Evolutionary conservation across 2,797 vertebrate species (phyloP).

Genomic region (Muscicapa striata): DNA sequence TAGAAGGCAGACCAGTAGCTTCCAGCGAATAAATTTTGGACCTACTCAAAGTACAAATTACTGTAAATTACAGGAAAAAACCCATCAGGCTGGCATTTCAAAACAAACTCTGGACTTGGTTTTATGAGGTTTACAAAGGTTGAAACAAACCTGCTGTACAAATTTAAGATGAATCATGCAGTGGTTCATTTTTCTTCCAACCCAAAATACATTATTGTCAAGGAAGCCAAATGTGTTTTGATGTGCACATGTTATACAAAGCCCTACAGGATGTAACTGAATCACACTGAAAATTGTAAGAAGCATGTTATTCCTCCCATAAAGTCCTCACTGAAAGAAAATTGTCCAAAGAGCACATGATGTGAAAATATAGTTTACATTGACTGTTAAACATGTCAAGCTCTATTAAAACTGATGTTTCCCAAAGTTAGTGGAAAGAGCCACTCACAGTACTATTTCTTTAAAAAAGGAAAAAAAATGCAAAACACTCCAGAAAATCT

Average conservation of each 20-base stretch:
- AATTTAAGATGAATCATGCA: not conserved
- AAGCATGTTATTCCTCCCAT: not conserved
- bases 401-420: conserved; percentile 41
- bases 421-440: conserved; percentile 20
- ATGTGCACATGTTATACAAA: not conserved
- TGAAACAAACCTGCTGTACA: not conserved
- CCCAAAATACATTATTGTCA: not conserved
- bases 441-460: not conserved
- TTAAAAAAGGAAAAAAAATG: not conserved
- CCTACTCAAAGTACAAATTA: not conserved
- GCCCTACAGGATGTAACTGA: not conserved
- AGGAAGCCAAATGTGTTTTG: not conserved
- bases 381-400: conserved; percentile 31
- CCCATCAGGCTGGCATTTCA: not conserved
- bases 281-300: not conserved
- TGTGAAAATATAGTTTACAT: conserved; percentile 8
- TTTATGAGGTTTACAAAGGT: not conserved
- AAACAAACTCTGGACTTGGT: not conserved
- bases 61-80: not conserved
- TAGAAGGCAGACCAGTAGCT: not conserved
- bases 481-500: not conserved
- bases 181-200: not conserved
- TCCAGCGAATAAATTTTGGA: not conserved
- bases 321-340: conserved; percentile 22
- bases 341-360: conserved; percentile 41